Percentiles rank a stretch among this genome's conserved stretches.
phyloP scores from a whole-genome alignment of 2,113 vertebrate species.

The Diadophis punctatus region DNA sequence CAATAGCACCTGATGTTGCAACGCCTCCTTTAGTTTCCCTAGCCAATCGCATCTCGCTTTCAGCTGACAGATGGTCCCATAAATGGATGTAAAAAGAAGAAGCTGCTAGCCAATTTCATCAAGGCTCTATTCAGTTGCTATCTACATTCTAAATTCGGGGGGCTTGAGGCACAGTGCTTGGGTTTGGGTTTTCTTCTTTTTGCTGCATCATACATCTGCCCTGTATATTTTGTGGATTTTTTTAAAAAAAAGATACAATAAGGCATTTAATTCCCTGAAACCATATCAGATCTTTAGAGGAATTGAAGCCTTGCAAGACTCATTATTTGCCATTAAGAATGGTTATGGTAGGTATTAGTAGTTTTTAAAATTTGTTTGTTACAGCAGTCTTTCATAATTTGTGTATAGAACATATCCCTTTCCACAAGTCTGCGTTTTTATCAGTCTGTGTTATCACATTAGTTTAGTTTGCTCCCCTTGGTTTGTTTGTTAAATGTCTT shows the following conservation, averaged over 20 bases:
- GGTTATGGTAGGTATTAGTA: conserved; percentile 95
- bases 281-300: conserved; percentile 75
- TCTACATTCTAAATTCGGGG: conserved; percentile 71
- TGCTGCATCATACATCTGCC: conserved; percentile 65
- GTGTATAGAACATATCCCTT: conserved; percentile 60
- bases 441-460: conserved; percentile 71
- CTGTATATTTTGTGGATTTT: conserved; percentile 67
- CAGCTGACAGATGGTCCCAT: conserved; percentile 79
- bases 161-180: conserved; percentile 55
- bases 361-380: conserved; percentile 70
- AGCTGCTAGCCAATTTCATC: conserved; percentile 75
- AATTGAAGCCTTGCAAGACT: conserved; percentile 74
- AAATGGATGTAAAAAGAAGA: conserved; percentile 78
- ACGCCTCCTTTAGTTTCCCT: conserved; percentile 70
- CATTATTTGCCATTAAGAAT: conserved; percentile 85
- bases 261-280: conserved; percentile 66
- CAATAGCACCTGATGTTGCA: conserved; percentile 83
- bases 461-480: conserved; percentile 69
- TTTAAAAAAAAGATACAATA: conserved; percentile 54
- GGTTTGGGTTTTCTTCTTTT: conserved; percentile 39
- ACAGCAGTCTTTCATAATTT: conserved; percentile 54
- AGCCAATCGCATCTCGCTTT: conserved; percentile 84
- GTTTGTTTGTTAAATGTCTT: conserved; percentile 15
- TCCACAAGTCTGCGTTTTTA: conserved; percentile 62
- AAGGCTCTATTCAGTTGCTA: conserved; percentile 72